Percentiles rank a stretch among this genome's conserved stretches.
Conservation (phyloP, 2,113 vertebrate genomes). For the Choloepus hoffmanni region DNA sequence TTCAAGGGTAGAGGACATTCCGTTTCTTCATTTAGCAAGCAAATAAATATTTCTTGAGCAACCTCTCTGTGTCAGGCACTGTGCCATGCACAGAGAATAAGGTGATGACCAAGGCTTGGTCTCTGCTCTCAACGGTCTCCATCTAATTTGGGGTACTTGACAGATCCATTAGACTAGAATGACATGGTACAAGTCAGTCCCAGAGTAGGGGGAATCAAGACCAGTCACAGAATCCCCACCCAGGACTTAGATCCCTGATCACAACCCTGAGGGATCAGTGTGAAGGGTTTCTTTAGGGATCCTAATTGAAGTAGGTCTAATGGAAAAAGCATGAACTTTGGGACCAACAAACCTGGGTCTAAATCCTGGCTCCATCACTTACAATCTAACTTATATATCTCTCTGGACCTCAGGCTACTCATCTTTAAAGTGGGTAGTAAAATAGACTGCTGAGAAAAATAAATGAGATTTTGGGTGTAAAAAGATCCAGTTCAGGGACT, state of each 20-base stretch:
- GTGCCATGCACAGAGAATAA: not conserved
- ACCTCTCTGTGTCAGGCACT: not conserved
- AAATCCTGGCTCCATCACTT: constrained; percentile 14
- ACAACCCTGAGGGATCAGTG: not conserved
- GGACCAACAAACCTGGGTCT: not conserved
- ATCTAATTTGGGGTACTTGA: constrained; percentile 4
- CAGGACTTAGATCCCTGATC: not conserved
- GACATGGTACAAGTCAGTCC: not conserved
- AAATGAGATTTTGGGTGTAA: constrained; percentile 4
- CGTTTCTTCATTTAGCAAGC: constrained; percentile 47
- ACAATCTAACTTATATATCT: not conserved
- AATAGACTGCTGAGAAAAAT: not conserved
- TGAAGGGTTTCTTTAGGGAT: constrained; percentile 28
- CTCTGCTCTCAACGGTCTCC: not conserved
- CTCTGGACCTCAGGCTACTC: not conserved
- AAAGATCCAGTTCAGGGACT: not conserved
- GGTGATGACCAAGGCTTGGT: not conserved
- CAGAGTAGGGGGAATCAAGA: not conserved
- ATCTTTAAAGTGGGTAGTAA: constrained; percentile 2
- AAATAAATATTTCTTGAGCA: constrained; percentile 27
- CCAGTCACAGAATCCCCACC: not conserved
- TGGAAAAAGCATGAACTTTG: constrained; percentile 3
- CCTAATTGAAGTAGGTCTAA: constrained; percentile 32
- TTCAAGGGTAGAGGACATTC: not conserved
- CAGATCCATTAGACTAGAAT: not conserved